Conservation (phyloP, 2,113 vertebrate species). For the Coptodon rendalli region DNA sequence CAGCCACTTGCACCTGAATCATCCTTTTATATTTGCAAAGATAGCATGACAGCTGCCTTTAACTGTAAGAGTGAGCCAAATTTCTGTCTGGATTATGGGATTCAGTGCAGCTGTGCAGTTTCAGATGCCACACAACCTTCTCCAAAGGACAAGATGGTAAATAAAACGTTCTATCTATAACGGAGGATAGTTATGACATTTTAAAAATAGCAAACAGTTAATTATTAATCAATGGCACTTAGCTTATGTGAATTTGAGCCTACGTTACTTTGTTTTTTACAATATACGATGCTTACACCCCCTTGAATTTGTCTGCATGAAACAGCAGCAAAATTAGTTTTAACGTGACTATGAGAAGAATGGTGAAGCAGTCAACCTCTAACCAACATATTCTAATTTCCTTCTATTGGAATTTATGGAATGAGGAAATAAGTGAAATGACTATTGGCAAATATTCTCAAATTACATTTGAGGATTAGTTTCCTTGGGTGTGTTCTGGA, state of each 20-base stretch:
- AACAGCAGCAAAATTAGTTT: not conserved
- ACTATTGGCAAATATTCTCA: not conserved
- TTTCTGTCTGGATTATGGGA: slow-evolving; percentile 11
- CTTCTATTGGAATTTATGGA: not conserved
- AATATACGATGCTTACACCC: not conserved
- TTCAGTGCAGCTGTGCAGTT: not conserved
- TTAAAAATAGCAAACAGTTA: not conserved
- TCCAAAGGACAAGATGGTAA: not conserved
- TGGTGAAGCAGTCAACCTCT: not conserved
- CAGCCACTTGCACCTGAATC: slow-evolving; percentile 16
- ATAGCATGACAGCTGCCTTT: slow-evolving; percentile 28
- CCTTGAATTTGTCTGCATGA: not conserved
- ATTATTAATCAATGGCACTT: not conserved
- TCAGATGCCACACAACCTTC: not conserved
- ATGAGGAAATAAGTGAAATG: not conserved
- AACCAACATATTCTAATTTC: not conserved
- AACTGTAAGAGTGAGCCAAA: slow-evolving; percentile 4
- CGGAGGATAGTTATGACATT: not conserved
- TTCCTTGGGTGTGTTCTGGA: not conserved
- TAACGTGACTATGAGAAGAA: not conserved
- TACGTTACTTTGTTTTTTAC: not conserved
- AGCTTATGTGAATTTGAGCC: not conserved
- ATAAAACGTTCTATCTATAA: not conserved
- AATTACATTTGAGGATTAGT: not conserved
- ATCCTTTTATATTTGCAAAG: slow-evolving; percentile 8